Percentiles rank a stretch among this genome's conserved stretches.
phyloP scores from a whole-genome alignment of 1,140 invertebrate genomes.

The Metaphire vulgaris region DNA sequence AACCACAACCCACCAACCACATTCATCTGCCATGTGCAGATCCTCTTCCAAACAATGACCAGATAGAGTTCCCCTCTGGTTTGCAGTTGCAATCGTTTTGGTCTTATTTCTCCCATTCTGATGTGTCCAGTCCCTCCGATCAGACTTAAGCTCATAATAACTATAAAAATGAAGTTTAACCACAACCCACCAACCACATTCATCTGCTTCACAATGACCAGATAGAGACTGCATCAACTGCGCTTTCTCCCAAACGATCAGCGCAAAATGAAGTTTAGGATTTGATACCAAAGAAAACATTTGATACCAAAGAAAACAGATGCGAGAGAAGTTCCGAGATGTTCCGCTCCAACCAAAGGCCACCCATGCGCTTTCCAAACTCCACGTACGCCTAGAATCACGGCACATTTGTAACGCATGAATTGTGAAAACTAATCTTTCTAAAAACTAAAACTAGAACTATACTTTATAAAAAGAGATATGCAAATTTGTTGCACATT shows the following conservation, averaged over 20 bases:
- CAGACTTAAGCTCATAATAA: too few relatives aligned
- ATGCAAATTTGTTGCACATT: too few relatives aligned
- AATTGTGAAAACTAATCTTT: too few relatives aligned
- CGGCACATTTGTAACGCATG: too few relatives aligned
- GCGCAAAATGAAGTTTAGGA: conserved; percentile 88
- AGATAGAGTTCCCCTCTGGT: too few relatives aligned
- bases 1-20: conserved; percentile 61
- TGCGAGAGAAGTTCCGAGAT: conserved; percentile 76
- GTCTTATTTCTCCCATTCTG: too few relatives aligned
- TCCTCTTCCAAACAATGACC: conserved; percentile 76
- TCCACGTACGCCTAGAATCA: conserved; percentile 78
- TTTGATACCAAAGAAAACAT: conserved; percentile 79
- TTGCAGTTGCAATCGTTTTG: too few relatives aligned
- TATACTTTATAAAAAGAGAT: too few relatives aligned
- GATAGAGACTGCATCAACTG: conserved; percentile 83
- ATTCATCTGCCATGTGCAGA: conserved; percentile 96
- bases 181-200: conserved; percentile 67
- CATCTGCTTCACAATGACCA: conserved; percentile 87
- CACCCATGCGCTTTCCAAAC: conserved; percentile 83
- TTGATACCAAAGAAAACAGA: conserved; percentile 80
- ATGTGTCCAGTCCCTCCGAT: too few relatives aligned
- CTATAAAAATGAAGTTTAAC: too few relatives aligned
- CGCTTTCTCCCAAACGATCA: conserved; percentile 90
- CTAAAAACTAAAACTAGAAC: too few relatives aligned
- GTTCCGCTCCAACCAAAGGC: conserved; percentile 88